Percentiles rank a stretch among this genome's conserved stretches.
Conservation (phyloP, 1,140 invertebrate genomes). For the Drosophila rufa region DNA sequence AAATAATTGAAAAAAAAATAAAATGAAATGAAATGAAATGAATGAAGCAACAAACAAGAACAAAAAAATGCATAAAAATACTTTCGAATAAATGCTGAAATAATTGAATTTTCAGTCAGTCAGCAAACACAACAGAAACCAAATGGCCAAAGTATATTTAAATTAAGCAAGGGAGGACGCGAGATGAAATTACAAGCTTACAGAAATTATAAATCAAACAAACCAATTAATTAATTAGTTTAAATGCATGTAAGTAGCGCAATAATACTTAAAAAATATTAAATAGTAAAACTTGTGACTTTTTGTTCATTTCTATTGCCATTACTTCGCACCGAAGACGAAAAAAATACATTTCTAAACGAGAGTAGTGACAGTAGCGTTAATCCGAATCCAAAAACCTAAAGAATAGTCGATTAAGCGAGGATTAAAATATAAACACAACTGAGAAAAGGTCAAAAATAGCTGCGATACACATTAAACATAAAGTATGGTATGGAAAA, state of each 20-base stretch:
- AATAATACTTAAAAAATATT: conserved; percentile 52
- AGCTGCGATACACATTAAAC: conserved; percentile 81
- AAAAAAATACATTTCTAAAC: conserved; percentile 73
- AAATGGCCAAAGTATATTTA: conserved; percentile 69
- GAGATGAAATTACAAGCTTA: conserved; percentile 9
- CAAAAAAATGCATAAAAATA: conserved; percentile 9
- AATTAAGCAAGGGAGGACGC: conserved; percentile 33
- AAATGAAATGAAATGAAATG: conserved; percentile 31
- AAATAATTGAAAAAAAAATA: conserved; percentile 46
- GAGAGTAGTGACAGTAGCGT: conserved; percentile 65
- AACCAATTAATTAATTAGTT: conserved; percentile 49
- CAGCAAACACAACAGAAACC: conserved; percentile 18
- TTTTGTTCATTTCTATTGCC: conserved; percentile 49
- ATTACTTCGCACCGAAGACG: conserved; percentile 43
- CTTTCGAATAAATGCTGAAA: conserved; percentile 33
- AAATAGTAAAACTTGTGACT: conserved; percentile 40
- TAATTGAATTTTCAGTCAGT: conserved; percentile 46
- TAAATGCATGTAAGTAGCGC: conserved; percentile 76
- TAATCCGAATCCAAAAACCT: conserved; percentile 45
- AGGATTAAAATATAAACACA: conserved; percentile 49
- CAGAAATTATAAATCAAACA: conserved; percentile 41
- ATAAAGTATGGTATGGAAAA: conserved; percentile 35
- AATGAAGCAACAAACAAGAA: conserved; percentile 8
- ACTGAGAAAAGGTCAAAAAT: conserved; percentile 80
- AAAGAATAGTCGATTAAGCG: conserved; percentile 35